Evolutionary conservation across 2,113 vertebrate genomes (phyloP), one percentile per base, ranked within the genome.

Genomic region (Gambusia affinis): DNA sequence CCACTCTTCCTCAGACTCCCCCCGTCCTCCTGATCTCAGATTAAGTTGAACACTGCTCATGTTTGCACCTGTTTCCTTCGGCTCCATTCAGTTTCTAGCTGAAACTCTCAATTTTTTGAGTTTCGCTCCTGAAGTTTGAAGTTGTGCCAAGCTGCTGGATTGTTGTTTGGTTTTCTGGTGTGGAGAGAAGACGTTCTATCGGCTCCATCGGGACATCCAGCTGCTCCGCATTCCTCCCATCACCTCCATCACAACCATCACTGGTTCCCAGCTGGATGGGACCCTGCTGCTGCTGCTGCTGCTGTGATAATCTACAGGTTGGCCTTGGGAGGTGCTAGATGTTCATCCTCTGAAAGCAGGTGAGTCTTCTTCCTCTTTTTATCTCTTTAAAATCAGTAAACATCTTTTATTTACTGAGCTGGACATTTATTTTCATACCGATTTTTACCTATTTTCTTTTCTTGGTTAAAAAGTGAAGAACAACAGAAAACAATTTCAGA

Each of bases 31-130:
- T 78, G 85, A 92, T 93, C 93, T 90, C 93, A 92, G 92, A 91
- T 94, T 93, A 93, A 93, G 85, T 89, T 91, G 88, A 94, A 92
- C 90, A 91, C 87, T 79, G 82, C 83, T 90, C 85, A 93, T 91
- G 84, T 89, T 91, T 91, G 82, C 89, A 86, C 86, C 85, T 89
- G 89, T 82, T 83, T 84, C 84, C 79, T 57, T 77, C 12, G 80
- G 54, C 78, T 86, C 79, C 64, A 74, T 75, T 65, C 85, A 12
- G 70, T 73, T 74, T 76, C 69, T 61, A 51, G 71, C 64, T 77
- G 74, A 82, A 67, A 78, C 75, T 8, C 77, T 74, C 70, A 65
- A 70, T 42, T 83, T 28, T 70, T 70, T 72, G 79, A 12, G 64
- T 3, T 47, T 57, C 35, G 67, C 27, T n/a, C 65, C 60, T 73